Percentiles rank a stretch among this genome's conserved stretches.
Evolutionary conservation across 2,888 invertebrate species (phyloP).

Genomic region (Chesias legatella): DNA sequence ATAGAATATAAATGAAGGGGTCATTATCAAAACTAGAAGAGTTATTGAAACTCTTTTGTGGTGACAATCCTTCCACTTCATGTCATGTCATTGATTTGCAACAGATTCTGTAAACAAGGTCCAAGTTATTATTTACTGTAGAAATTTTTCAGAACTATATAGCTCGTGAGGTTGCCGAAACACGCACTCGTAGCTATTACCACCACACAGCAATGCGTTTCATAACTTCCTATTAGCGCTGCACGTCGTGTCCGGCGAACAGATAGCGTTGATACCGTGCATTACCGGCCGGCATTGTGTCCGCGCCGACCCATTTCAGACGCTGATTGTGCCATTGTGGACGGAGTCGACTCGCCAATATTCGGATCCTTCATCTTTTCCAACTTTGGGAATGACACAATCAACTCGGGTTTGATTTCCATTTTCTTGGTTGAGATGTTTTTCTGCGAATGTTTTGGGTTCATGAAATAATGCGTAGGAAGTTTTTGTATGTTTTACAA

Average conservation of each 20-base stretch:
- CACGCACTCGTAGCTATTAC: too few species aligned
- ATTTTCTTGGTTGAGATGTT: constrained; percentile 16
- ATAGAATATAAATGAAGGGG: constrained; percentile 24
- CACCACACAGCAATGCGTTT: constrained; percentile 12
- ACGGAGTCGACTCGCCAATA: constrained; percentile 12
- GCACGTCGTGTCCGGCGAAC: constrained; percentile 13
- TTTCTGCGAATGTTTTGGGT: constrained; percentile 1
- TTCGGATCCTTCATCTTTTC: constrained; percentile 20
- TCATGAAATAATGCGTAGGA: too few species aligned
- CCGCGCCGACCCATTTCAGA: constrained; percentile 19
- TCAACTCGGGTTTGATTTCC: constrained; percentile 21
- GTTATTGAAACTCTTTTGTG: too few species aligned
- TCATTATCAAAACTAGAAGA: background rate
- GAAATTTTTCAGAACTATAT: too few species aligned
- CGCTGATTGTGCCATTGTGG: constrained; percentile 31
- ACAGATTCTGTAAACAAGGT: too few species aligned
- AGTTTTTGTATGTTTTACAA: too few species aligned
- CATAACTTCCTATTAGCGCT: constrained; percentile 18
- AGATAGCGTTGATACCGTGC: constrained; percentile 25
- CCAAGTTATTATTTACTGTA: too few species aligned
- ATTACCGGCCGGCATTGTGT: constrained; percentile 29
- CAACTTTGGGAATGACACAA: constrained; percentile 20
- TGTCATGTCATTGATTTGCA: too few species aligned
- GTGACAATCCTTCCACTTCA: too few species aligned
- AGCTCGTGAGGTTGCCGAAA: too few species aligned